These are phyloP conservation scores for Drosophila paucipuncta DNA, from an alignment of 2,888 invertebrate species.

Conservation along the genomic window DNA sequence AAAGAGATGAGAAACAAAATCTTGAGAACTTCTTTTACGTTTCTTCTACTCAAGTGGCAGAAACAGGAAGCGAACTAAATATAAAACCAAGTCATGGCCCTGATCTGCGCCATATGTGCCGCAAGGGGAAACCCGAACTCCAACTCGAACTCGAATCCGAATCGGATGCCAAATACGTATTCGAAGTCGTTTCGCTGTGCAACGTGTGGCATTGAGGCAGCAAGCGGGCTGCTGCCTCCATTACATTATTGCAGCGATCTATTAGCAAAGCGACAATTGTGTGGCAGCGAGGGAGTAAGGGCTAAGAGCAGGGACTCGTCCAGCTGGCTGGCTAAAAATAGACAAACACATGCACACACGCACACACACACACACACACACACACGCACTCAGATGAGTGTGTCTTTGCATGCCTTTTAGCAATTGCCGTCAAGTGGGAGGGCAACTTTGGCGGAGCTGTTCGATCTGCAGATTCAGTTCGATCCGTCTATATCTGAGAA, in stretches of 20 bases:
- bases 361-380: neutral
- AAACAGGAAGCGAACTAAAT: slow-evolving; percentile 80
- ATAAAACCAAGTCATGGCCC: slow-evolving; percentile 72
- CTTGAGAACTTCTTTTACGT: neutral
- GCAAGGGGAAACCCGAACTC: slow-evolving; percentile 27
- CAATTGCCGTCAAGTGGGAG: slow-evolving; percentile 18
- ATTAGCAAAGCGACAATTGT: slow-evolving; percentile 70
- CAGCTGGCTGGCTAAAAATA: slow-evolving; percentile 48
- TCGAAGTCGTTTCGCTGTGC: slow-evolving; percentile 11
- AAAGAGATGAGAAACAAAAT: neutral
- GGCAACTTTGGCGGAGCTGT: slow-evolving; percentile 30
- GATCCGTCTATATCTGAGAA: slow-evolving; percentile 47
- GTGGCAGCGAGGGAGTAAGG: slow-evolving; percentile 7
- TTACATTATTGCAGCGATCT: slow-evolving; percentile 78
- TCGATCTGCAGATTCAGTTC: slow-evolving; percentile 32
- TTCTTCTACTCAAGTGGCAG: slow-evolving; percentile 53
- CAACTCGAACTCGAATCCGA: neutral
- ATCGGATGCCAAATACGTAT: slow-evolving; percentile 6
- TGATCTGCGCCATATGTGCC: slow-evolving; percentile 65
- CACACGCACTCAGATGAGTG: neutral
- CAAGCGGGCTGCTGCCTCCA: slow-evolving; percentile 52
- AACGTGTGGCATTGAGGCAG: slow-evolving; percentile 23
- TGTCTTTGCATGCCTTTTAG: slow-evolving; percentile 7
- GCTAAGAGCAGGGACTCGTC: slow-evolving; percentile 34
- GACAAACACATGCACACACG: neutral